Evolutionary conservation across 2,888 invertebrate species (phyloP).

Genomic region (Carpatolechia fugitivella): DNA sequence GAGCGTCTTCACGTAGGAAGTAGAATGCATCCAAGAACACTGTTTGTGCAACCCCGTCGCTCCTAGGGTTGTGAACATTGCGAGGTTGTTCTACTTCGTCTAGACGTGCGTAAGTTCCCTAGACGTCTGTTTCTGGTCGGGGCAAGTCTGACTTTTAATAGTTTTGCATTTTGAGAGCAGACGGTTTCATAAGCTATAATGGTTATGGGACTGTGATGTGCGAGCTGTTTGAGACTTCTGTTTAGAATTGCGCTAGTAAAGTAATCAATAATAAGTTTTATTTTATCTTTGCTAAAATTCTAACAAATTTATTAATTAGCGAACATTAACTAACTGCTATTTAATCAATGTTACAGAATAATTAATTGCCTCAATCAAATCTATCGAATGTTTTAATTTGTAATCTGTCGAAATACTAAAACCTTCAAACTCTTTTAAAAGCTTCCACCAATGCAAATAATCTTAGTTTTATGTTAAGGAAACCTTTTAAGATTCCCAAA

Average conservation of each 20-base stretch:
- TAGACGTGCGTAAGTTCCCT: conserved; percentile 6
- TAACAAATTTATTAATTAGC: too few species aligned
- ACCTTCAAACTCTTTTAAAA: too few species aligned
- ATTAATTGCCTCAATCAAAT: too few species aligned
- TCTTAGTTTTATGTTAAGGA: not conserved
- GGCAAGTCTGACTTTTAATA: conserved; percentile 5
- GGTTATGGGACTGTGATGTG: not conserved
- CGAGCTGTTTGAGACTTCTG: not conserved
- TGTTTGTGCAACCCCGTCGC: conserved; percentile 52
- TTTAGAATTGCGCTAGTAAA: not conserved
- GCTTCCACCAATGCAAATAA: not conserved
- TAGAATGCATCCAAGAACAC: conserved; percentile 56
- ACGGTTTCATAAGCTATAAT: not conserved
- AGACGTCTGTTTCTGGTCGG: conserved; percentile 9
- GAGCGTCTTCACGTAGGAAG: conserved; percentile 30
- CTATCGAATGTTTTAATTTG: too few species aligned
- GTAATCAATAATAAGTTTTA: too few species aligned
- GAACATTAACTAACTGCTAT: too few species aligned
- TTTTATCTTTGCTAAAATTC: too few species aligned
- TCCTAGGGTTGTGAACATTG: not conserved
- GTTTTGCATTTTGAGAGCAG: conserved; percentile 6
- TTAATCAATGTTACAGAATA: too few species aligned
- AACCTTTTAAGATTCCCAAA: not conserved
- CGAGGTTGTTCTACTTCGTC: not conserved
- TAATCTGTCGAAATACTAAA: too few species aligned